Evolutionary conservation across 2,888 invertebrate species (phyloP).

Genomic region (Odontomyia ornata): DNA sequence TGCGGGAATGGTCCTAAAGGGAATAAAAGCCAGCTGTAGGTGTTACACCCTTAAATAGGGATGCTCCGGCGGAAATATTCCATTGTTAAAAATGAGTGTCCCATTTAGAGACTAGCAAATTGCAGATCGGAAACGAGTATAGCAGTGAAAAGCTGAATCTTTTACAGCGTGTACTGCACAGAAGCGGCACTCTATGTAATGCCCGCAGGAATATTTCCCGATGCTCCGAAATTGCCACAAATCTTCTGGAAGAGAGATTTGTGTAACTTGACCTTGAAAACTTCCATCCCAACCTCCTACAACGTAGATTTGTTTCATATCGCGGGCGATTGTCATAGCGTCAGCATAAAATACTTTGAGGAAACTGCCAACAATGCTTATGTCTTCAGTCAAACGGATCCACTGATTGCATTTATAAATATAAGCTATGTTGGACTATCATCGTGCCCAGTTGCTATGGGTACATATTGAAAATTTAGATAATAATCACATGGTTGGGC

Average conservation of each 20-base stretch:
- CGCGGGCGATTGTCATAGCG: conserved; percentile 81
- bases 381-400: conserved; percentile 74
- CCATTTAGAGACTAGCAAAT: conserved; percentile 68
- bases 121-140: conserved; percentile 66
- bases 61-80: too few species aligned
- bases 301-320: conserved; percentile 79
- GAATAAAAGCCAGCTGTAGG: too few species aligned
- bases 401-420: too few species aligned
- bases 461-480: conserved; percentile 79
- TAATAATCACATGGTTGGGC: too few species aligned
- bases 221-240: conserved; percentile 83
- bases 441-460: conserved; percentile 86
- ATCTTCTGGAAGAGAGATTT: conserved; percentile 82
- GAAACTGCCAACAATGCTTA: conserved; percentile 75
- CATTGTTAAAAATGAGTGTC: conserved; percentile 70
- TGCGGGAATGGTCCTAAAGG: too few species aligned
- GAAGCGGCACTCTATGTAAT: conserved; percentile 86
- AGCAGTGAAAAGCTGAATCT: conserved; percentile 72
- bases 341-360: conserved; percentile 84
- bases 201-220: conserved; percentile 81
- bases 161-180: conserved; percentile 70
- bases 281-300: conserved; percentile 88
- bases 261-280: conserved; percentile 79
- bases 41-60: too few species aligned
- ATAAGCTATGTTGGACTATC: conserved; percentile 88